These are phyloP conservation scores for Taphrorychus bicolor DNA, from an alignment of 2,888 invertebrate species.

Conservation along the genomic window DNA sequence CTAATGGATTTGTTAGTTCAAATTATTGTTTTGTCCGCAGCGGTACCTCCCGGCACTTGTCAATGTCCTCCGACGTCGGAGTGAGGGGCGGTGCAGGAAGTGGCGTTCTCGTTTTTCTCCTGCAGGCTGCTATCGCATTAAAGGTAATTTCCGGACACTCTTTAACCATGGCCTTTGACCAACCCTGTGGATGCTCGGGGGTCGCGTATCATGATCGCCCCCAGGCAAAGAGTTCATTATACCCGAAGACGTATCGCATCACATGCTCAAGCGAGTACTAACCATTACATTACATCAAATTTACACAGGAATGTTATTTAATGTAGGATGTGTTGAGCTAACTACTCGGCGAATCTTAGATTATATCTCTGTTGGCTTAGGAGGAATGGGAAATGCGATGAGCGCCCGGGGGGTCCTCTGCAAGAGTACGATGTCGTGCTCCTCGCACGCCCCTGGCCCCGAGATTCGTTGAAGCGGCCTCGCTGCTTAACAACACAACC, in stretches of 20 bases:
- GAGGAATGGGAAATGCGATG: background rate
- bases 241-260: conserved; percentile 9
- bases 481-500: background rate
- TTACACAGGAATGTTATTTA: conserved; percentile 22
- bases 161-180: no score
- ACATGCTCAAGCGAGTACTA: conserved; percentile 17
- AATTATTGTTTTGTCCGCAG: conserved; percentile 22
- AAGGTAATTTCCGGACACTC: background rate
- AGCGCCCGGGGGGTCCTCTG: background rate
- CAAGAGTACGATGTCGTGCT: no score
- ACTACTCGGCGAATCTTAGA: conserved; percentile 9
- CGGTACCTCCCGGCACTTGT: no score
- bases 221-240: background rate
- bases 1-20: conserved; percentile 36
- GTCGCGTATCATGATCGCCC: no score
- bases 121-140: background rate
- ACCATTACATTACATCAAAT: conserved; percentile 27
- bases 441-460: no score
- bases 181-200: no score
- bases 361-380: conserved; percentile 13
- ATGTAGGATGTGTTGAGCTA: conserved; percentile 20
- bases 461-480: no score
- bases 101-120: background rate
- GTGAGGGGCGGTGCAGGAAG: background rate
- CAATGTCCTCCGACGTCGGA: no score